Percentiles rank a stretch among this genome's conserved stretches.
Evolutionary conservation across 1,140 invertebrate genomes (phyloP).

Genomic region (Copidosoma floridanum): DNA sequence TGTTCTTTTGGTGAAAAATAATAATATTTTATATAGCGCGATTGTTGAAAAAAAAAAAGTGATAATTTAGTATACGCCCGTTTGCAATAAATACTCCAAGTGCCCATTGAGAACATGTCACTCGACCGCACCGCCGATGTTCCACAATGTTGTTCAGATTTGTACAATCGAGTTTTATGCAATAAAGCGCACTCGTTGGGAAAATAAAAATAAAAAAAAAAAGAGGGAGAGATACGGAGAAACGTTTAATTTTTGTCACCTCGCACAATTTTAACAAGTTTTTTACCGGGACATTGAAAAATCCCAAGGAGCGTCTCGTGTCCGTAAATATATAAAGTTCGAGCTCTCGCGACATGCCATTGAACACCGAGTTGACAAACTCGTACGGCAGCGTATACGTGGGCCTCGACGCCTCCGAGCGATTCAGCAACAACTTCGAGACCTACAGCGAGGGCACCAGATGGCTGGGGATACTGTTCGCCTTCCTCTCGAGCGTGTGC

Average conservation of each 20-base stretch:
- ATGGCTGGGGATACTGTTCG: slow-evolving; percentile 55
- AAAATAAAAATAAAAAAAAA: slow-evolving; percentile 1
- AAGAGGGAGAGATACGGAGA: too few relatives aligned
- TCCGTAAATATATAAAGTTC: neutral
- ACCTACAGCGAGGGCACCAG: slow-evolving; percentile 49
- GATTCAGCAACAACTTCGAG: slow-evolving; percentile 47
- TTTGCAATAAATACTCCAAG: neutral
- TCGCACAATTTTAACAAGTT: neutral
- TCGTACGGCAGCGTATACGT: slow-evolving; percentile 53
- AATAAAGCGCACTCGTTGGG: neutral
- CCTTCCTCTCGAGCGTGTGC: slow-evolving; percentile 56
- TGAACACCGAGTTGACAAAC: slow-evolving; percentile 42
- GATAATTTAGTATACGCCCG: too few relatives aligned
- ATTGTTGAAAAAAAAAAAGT: neutral
- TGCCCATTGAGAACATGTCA: slow-evolving; percentile 19
- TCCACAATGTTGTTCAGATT: neutral
- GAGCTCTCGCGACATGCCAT: slow-evolving; percentile 42
- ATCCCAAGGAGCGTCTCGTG: neutral
- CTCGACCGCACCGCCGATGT: neutral
- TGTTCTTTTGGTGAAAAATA: too few relatives aligned
- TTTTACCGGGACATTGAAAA: too few relatives aligned
- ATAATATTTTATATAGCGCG: slow-evolving; percentile 12
- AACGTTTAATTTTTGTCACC: neutral
- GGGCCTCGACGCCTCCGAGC: slow-evolving; percentile 47
- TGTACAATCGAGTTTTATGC: neutral